A percentile compares a stretch with the other conserved stretches of the same genome.
Conservation (phyloP, 92 coral and sea anemone species). For the Epizoanthus ramosus region DNA sequence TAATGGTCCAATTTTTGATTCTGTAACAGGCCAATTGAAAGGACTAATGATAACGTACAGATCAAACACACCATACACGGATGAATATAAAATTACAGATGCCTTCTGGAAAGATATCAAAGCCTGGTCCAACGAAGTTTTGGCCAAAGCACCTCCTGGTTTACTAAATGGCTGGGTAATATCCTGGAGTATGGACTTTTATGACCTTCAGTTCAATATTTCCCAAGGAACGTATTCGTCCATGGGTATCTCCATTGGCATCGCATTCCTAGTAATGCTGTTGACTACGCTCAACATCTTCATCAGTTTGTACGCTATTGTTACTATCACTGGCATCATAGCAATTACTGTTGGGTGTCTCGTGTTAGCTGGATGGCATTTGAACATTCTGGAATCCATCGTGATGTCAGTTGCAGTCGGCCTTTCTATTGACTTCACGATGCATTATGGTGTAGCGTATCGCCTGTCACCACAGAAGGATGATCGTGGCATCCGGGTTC, state of each 20-base stretch:
- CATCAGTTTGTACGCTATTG: slow-evolving; percentile 90
- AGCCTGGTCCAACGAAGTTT: slow-evolving; percentile 56
- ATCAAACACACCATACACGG: slow-evolving; percentile 64
- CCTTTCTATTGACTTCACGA: slow-evolving; percentile 92
- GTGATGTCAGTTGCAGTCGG: slow-evolving; percentile 97
- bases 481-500: slow-evolving; percentile 66
- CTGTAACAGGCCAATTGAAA: slow-evolving; percentile 18
- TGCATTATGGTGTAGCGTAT: slow-evolving; percentile 99
- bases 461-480: slow-evolving; percentile 73
- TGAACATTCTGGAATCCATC: slow-evolving; percentile 90
- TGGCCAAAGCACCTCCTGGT: slow-evolving; percentile 73
- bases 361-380: slow-evolving; percentile 91
- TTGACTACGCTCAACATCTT: slow-evolving; percentile 89
- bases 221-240: slow-evolving; percentile 78
- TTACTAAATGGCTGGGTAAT: slow-evolving; percentile 79
- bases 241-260: slow-evolving; percentile 85
- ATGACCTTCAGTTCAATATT: slow-evolving; percentile 74
- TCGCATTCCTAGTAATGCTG: slow-evolving; percentile 88
- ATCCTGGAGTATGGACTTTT: slow-evolving; percentile 61
- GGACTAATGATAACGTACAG: slow-evolving; percentile 54
- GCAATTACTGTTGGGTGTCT: slow-evolving; percentile 86
- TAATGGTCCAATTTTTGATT: slow-evolving; percentile 44
- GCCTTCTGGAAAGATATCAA: slow-evolving; percentile 69
- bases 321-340: slow-evolving; percentile 84
- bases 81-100: slow-evolving; percentile 68